phyloP scores from a whole-genome alignment of 1,140 invertebrate genomes.

The Odontomachus brunneus region DNA sequence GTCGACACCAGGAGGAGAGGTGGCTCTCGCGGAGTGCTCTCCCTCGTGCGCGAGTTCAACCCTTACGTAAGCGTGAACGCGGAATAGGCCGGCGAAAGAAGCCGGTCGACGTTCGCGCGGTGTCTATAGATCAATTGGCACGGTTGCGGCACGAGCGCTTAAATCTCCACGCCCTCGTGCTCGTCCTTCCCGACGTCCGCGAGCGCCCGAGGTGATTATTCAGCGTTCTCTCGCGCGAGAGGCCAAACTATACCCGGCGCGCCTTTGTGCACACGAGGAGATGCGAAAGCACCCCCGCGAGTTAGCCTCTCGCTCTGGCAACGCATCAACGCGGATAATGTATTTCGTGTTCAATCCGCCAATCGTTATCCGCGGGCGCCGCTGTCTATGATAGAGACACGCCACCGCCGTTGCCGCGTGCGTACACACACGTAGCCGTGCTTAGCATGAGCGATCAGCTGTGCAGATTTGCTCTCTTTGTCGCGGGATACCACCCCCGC shows the following conservation, averaged over 20 bases:
- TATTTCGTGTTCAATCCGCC: constrained; percentile 36
- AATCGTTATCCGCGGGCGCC: not conserved
- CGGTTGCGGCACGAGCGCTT: not conserved
- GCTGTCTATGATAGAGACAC: not conserved
- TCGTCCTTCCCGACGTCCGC: not conserved
- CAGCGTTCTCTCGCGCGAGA: too few species aligned
- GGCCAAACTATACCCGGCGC: too few species aligned
- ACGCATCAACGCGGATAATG: constrained; percentile 44
- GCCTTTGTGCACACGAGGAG: too few species aligned
- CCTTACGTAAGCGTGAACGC: constrained; percentile 25
- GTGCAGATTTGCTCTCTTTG: too few species aligned
- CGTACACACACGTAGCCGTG: not conserved
- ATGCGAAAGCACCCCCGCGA: too few species aligned
- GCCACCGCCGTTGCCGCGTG: not conserved
- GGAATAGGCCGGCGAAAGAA: not conserved
- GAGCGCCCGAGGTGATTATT: not conserved
- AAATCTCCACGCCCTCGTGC: not conserved
- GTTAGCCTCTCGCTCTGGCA: not conserved
- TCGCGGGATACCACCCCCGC: too few species aligned
- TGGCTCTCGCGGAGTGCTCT: constrained; percentile 1
- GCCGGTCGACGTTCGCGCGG: not conserved
- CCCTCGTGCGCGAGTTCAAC: constrained; percentile 28
- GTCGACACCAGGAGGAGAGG: constrained; percentile 3
- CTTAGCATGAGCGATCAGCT: too few species aligned
- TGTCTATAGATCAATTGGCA: constrained; percentile 6